Evolutionary conservation across 2,888 invertebrate species (phyloP), one percentile per base, ranked within the genome.

Genomic region (Catonia carolina): DNA sequence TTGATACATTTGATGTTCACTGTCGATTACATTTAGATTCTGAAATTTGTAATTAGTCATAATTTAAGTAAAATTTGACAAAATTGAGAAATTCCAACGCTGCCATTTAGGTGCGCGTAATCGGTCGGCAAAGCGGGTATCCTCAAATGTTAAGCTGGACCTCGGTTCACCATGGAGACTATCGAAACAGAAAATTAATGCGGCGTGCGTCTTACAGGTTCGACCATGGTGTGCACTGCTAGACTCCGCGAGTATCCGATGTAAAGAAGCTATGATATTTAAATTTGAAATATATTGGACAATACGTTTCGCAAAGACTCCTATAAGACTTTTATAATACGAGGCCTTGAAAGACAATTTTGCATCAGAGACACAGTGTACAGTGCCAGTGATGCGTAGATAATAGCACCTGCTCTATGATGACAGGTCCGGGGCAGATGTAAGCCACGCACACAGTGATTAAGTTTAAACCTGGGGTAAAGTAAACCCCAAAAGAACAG

Each of bases 341-440:
- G 18, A 42, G 51, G 39, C 53, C 22, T 53, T 41, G 39, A 31
- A 27, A 27, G 27, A 27, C 27, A 27, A n/a, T n/a, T 22, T 6
- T 33, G 18, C n/a, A 49, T 39, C 31, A 27, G 23, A 50, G 56
- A 56, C 50, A 27, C 41, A 55, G 35, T 20, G 35, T 35, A 12
- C 12, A 22, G 55, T 48, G 48, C 23, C 36, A 52, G 33, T 47
- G 37, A 37, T 49, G 58, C 36, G 10, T 35, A 49, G 53, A 37
- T 35, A 47, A 48, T 58, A 57, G 33, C 14, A 37, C 18, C 47
- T 27, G 41, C 33, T 45, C 18, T 45, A 45, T 45, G 53, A 63
- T 63, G 63, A 63, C 63, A 50, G 62, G 63, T 17, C 63, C 63
- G 41, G 63, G 63, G 56, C 61, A 63, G 50, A 60, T 62, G 60